Base-by-base conservation (phyloP, 2,888 invertebrate species). In the Eurois occulta region DNA sequence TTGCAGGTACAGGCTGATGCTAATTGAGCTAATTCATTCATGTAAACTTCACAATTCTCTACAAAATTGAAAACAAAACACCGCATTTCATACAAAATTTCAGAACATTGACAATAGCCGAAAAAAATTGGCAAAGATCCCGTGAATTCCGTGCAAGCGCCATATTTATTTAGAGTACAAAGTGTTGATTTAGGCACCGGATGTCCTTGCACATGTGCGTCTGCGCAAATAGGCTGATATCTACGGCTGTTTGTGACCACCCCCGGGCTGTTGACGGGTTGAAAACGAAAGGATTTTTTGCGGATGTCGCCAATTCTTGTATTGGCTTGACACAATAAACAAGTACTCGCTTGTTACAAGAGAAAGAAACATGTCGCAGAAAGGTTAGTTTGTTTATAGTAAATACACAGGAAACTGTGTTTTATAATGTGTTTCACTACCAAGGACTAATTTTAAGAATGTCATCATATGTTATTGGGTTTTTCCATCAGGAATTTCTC, bases 121-220 rank as follows among this genome's bases (percentile, higher is more conserved):
- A 74, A 65, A 87, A 87, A 87, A 86, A 85, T 83, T 87, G 86
- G 87, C 87, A 74, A 70, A n/a, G 38, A 46, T 75, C 75, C 69
- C 66, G 32, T 55, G 55, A 38, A 80, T 43, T 64, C 43, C 62
- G 38, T 68, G 64, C 71, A 58, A 58, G 77, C 58, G 73, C 38
- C 38, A 28, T 86, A 55, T 88, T 87, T 84, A 72, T 81, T 86
- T 80, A 77, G 79, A 84, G 72, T 58, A 80, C 48, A 28, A 75
- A 72, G 81, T 88, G 83, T 88, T 88, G 72, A 43, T 88, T 88
- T 88, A 88, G 88, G 87, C 82, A 80, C 88, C 88, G 88, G 88
- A 88, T 88, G 88, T 83, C 75, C 77, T 66, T 75, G 55, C 87
- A 78, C 81, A 85, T 87, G 87, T 86, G 85, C 75, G 62, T 32